Conservation (phyloP, 2,113 vertebrate genomes). For the Conger conger region DNA sequence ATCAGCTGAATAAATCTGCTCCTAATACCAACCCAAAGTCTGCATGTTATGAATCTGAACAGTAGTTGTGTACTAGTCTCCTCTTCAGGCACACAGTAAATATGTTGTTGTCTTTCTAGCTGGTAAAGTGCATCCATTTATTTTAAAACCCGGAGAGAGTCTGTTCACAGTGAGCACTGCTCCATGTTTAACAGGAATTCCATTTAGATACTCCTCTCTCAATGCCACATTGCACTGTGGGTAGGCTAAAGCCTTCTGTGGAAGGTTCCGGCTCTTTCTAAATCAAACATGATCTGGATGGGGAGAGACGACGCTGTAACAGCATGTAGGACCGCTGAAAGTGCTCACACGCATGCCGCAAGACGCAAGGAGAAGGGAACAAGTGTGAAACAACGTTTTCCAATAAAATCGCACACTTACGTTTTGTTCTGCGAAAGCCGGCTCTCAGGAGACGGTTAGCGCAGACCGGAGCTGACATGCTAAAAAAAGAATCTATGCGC, state of each 20-base stretch:
- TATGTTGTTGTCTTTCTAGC: neutral
- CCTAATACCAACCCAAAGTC: no score
- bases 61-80: neutral
- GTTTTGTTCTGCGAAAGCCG: neutral
- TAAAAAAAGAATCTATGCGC: neutral
- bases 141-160: neutral
- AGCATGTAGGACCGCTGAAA: neutral
- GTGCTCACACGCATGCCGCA: neutral
- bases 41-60: neutral
- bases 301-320: neutral
- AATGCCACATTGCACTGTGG: neutral
- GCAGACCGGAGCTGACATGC: neutral
- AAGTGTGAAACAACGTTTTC: neutral
- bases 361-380: neutral
- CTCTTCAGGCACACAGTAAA: neutral
- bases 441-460: neutral
- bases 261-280: neutral
- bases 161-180: neutral
- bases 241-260: neutral
- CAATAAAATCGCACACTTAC: neutral
- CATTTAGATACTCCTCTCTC: neutral
- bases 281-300: neutral
- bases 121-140: neutral
- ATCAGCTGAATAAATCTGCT: no score
- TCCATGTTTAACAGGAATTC: neutral